These are phyloP conservation scores for Bombus impatiens DNA, from an alignment of 1,140 invertebrate genomes.

Conservation along the genomic window DNA sequence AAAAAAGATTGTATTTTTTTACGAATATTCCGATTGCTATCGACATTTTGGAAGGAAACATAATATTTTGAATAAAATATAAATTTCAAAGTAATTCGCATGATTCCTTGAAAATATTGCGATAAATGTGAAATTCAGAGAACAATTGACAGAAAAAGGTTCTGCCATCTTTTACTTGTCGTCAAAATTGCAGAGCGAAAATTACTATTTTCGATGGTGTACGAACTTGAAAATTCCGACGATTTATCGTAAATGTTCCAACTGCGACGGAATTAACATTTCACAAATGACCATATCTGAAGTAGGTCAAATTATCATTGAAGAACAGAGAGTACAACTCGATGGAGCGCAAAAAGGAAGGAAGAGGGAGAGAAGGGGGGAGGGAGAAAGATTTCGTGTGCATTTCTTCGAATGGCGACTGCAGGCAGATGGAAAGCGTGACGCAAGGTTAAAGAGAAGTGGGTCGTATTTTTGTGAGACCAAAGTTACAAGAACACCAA, in stretches of 20 bases:
- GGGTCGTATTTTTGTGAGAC: slow-evolving; percentile 29
- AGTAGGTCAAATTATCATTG: not conserved
- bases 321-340: not conserved
- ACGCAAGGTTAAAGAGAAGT: slow-evolving; percentile 35
- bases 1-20: not conserved
- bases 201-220: not conserved
- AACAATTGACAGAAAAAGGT: too few relatives aligned
- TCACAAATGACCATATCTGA: not conserved
- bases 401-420: not conserved
- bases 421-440: slow-evolving; percentile 34
- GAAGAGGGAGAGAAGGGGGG: not conserved
- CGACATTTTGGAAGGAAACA: not conserved
- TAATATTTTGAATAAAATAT: not conserved
- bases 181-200: not conserved
- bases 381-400: not conserved
- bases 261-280: not conserved
- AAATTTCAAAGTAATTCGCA: not conserved
- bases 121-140: too few relatives aligned
- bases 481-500: slow-evolving; percentile 1
- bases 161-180: too few relatives aligned
- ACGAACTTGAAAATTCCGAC: not conserved
- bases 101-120: not conserved
- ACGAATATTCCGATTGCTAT: not conserved
- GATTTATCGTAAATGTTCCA: not conserved
- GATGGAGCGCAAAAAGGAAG: not conserved